Evolutionary conservation across 2,888 invertebrate species (phyloP), one percentile per base, ranked within the genome.

Genomic region (Polyommatus icarus): DNA sequence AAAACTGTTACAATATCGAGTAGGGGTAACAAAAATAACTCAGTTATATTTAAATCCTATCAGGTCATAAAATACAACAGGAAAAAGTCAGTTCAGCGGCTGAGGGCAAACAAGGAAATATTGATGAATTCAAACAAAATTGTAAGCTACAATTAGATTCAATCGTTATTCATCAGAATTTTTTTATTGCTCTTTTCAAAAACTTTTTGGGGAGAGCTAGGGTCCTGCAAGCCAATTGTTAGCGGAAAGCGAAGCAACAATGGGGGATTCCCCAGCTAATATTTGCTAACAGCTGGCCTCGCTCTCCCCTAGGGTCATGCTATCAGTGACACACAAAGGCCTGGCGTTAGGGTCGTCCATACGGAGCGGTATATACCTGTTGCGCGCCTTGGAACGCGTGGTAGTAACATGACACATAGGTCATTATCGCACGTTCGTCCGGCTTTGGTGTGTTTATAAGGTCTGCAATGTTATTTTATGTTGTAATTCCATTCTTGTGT

Each of bases 361-460:
- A 71, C 40, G 94, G 90, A 90, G 83, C 89, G 88, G 87, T 86
- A 84, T 84, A 86, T 94, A 98, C 99, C 98, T 99, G 98, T 96
- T 98, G 98, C 92, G 98, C 98, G 95, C 99, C 99, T 96, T 99
- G 99, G 97, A 99, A 99, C 95, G 99, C 99, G 95, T 99, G 99
- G 96, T 99, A 99, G 96, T 99, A 99, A 96, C 99, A 99, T 94
- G 99, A 99, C 95, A 99, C 99, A 95, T 99, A 99, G 89, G 99
- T 99, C 99, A 99, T 99, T 94, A 99, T 99, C 93, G 99, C 99
- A 95, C 99, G 97, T 96, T 99, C 99, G 95, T 99, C 99, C 94
- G 99, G 99, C 96, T 99, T 99, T 91, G 98, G 98, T 89, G 98
- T 99, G 97, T 99, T 99, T 96, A 99, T 99, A 96, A 99, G 97